Percentiles rank a stretch among this genome's conserved stretches.
phyloP scores from a whole-genome alignment of 2,797 vertebrate species.

The Pyrocephalus nanus region DNA sequence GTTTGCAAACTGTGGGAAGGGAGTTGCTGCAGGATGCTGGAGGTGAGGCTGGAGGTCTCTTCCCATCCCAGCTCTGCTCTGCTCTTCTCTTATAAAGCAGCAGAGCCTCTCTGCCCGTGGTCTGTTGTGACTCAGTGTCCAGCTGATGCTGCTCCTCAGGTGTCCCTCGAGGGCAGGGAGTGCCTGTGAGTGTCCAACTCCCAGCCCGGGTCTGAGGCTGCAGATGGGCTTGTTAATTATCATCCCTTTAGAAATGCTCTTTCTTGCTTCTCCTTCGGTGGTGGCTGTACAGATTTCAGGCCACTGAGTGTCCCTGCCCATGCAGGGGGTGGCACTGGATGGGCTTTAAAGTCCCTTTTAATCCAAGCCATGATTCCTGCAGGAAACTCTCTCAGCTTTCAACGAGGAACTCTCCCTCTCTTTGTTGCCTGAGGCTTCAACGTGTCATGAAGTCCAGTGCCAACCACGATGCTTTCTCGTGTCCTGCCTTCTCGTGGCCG shows the following conservation, averaged over 20 bases:
- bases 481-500: too few relatives aligned
- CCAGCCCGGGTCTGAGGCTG: background rate
- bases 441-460: background rate
- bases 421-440: background rate
- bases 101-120: background rate
- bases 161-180: background rate
- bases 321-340: too few relatives aligned
- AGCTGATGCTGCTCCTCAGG: background rate
- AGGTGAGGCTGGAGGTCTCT: background rate
- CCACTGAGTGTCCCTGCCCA: background rate
- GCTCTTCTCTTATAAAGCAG: background rate
- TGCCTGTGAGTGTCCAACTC: background rate
- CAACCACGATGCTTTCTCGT: background rate
- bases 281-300: background rate
- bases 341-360: background rate
- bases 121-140: background rate
- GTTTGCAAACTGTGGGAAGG: fast-evolving
- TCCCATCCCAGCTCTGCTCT: background rate
- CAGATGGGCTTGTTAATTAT: background rate
- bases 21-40: background rate
- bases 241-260: background rate
- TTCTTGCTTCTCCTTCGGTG: background rate
- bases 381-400: background rate
- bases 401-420: background rate
- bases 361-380: background rate